phyloP scores from a whole-genome alignment of 2,113 vertebrate genomes.

The Abramis brama region DNA sequence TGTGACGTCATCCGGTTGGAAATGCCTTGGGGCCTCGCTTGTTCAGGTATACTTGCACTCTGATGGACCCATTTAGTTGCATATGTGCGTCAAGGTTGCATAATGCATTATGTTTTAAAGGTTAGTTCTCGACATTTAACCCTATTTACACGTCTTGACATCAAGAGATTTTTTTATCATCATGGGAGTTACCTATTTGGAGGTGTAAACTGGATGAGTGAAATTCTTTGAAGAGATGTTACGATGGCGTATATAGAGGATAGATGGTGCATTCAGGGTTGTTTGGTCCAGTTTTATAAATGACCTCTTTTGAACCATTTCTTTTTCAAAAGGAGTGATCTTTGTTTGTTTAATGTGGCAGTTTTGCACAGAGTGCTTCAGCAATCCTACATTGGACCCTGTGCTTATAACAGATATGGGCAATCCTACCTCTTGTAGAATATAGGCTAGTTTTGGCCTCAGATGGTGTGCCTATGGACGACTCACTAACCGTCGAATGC shows the following conservation, averaged over 20 bases:
- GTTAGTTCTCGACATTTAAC: background rate
- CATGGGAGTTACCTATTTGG: background rate
- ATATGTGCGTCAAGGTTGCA: background rate
- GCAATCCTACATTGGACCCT: background rate
- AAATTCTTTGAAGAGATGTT: background rate
- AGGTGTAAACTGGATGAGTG: background rate
- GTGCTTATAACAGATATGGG: background rate
- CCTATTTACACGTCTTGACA: background rate
- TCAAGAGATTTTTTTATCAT: background rate
- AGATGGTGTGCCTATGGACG: background rate
- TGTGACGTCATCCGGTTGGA: background rate
- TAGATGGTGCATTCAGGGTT: background rate
- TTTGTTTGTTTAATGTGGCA: background rate
- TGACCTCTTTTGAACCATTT: background rate
- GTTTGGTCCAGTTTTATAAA: background rate
- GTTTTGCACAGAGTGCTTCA: background rate
- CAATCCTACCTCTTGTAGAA: background rate
- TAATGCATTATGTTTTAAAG: background rate
- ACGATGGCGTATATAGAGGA: background rate
- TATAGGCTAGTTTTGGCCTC: background rate
- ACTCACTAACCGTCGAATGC: background rate
- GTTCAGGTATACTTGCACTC: background rate
- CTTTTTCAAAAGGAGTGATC: background rate
- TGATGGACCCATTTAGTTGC: background rate
- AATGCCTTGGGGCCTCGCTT: background rate